These are phyloP conservation scores for Stichodactyla mertensii DNA, from an alignment of 64 coral and sea anemone species.

Conservation along the genomic window DNA sequence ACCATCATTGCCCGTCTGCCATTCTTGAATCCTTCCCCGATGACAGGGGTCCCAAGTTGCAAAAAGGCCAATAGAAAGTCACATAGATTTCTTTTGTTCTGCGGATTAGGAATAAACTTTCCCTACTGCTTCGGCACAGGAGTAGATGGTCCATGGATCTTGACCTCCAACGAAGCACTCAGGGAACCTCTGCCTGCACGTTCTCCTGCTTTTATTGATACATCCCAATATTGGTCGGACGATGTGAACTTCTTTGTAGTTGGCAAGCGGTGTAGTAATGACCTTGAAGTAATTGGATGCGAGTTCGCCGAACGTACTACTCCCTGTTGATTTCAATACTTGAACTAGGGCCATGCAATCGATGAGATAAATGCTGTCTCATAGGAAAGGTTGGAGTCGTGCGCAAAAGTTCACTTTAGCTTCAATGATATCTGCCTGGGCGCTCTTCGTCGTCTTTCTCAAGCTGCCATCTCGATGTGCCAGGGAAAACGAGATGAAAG, in stretches of 20 bases:
- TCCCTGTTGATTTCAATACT: slow-evolving; percentile 20
- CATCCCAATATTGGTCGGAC: no score
- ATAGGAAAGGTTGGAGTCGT: not conserved
- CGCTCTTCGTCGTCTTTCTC: slow-evolving; percentile 23
- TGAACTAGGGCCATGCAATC: not conserved
- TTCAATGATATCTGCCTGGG: not conserved
- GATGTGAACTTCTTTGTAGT: no score
- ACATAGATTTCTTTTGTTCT: no score
- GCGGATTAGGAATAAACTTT: no score
- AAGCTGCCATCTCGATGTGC: not conserved
- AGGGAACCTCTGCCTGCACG: no score
- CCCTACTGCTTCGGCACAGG: no score
- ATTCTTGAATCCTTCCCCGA: no score
- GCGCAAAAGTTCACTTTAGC: not conserved
- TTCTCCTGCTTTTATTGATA: no score
- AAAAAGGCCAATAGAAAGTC: no score
- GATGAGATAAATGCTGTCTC: not conserved
- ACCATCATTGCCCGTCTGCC: not conserved
- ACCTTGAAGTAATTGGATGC: slow-evolving; percentile 22
- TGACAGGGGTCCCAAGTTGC: not conserved
- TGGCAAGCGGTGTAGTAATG: not conserved
- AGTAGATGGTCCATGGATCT: no score
- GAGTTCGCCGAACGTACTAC: slow-evolving; percentile 19
- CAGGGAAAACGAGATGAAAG: slow-evolving; percentile 8
- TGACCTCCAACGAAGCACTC: no score